Evolutionary conservation across 2,113 vertebrate species (phyloP), one percentile per base, ranked within the genome.

Genomic region (Sturnus vulgaris): DNA sequence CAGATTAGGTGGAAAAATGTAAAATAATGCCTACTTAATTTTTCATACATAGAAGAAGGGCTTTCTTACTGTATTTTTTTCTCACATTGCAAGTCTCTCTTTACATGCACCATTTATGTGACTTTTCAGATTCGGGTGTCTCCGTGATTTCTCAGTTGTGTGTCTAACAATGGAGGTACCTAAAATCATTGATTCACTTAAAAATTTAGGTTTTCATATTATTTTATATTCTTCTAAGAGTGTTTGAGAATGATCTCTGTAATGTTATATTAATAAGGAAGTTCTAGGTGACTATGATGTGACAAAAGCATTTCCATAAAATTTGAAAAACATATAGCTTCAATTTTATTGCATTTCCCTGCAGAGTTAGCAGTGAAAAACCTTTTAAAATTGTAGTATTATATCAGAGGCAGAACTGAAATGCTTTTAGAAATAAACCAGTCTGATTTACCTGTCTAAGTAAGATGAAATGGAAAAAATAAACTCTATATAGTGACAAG

Each of bases 381-480:
- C 16, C 53, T 63, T 90, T 73, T 35, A 86, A 44, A 66, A 56
- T 59, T 86, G 46, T 82, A 35, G 12, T 75, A 59, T 88, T 92
- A 52, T 59, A 90, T 78, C 68, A 83, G 44, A 84, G n/a, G 47
- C 31, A 86, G 47, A 82, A 83, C 27, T 68, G 60, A 86, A 88
- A 95, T 31, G 37, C 71, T 83, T 81, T 94, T 93, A 90, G 79
- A 88, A 93, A 90, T 71, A 88, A 96, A 94, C 68, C 28, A 66
- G 50, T 56, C 87, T 70, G 44, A 81, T 94, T 92, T 94, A 88
- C 79, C 82, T 86, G 64, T 91, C 56, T 78, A 84, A 88, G 55
- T 49, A 93, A 75, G 68, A 92, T 63, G 72, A 92, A 94, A 88
- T 63, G 23, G 44, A 92, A 96, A 79, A 93, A 85, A 79, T 70